Evolutionary conservation across 2,888 invertebrate species (phyloP).

Genomic region (Lapara coniferarum): DNA sequence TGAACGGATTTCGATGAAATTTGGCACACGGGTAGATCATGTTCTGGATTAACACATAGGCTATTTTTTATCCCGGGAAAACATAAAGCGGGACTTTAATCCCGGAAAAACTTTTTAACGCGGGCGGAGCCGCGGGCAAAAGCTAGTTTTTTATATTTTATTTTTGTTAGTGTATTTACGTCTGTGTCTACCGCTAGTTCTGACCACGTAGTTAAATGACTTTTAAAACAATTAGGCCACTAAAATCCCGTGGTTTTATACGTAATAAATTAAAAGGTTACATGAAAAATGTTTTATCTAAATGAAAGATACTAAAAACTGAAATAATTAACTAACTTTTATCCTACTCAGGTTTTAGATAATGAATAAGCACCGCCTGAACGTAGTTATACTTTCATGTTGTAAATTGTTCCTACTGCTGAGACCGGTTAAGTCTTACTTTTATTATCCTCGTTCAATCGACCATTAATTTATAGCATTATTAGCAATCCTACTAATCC

Average conservation of each 20-base stretch:
- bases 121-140: too few relatives aligned
- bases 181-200: too few relatives aligned
- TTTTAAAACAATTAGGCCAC: background rate
- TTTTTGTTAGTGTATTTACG: too few relatives aligned
- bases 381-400: background rate
- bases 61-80: too few relatives aligned
- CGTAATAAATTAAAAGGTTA: slow-evolving; percentile 4
- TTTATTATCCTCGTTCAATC: background rate
- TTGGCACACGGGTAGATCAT: too few relatives aligned
- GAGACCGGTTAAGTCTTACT: too few relatives aligned
- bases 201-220: background rate
- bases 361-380: background rate
- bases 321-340: background rate
- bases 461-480: background rate
- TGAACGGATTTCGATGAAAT: too few relatives aligned
- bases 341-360: background rate
- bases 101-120: too few relatives aligned
- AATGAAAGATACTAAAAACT: slow-evolving; percentile 7
- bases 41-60: too few relatives aligned
- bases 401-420: background rate
- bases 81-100: too few relatives aligned
- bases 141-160: too few relatives aligned
- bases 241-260: background rate
- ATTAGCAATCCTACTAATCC: too few relatives aligned
- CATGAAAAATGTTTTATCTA: slow-evolving; percentile 3